phyloP scores from a whole-genome alignment of 2,113 vertebrate species.

The Pelobates fuscus region DNA sequence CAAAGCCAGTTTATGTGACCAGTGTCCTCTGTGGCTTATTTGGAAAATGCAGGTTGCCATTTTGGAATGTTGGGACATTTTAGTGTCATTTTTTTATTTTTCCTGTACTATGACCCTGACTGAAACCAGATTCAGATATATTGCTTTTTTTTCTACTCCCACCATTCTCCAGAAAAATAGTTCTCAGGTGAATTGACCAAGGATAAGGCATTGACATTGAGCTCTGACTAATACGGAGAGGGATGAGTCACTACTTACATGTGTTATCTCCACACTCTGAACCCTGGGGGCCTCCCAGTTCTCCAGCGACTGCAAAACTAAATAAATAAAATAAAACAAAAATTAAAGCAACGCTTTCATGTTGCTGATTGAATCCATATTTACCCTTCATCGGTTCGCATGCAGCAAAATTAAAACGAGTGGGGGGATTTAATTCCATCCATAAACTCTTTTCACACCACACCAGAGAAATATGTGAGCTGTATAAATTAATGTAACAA shows the following conservation, averaged over 20 bases:
- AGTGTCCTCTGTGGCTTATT: too few relatives aligned
- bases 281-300: background rate
- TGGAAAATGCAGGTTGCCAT: background rate
- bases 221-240: constrained; percentile 20
- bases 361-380: background rate
- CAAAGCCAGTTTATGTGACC: too few relatives aligned
- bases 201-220: background rate
- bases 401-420: background rate
- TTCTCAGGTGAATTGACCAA: constrained; percentile 25
- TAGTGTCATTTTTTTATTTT: background rate
- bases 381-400: background rate
- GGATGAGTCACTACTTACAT: constrained; percentile 17
- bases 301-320: background rate
- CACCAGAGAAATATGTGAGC: too few relatives aligned
- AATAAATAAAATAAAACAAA: background rate
- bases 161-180: too few relatives aligned
- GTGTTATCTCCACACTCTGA: constrained; percentile 3
- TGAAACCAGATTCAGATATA: background rate
- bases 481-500: too few relatives aligned
- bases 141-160: background rate
- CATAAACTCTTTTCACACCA: background rate
- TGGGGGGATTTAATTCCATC: background rate
- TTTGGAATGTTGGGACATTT: background rate
- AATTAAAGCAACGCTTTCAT: background rate
- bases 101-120: background rate